Evolutionary conservation across 2,797 vertebrate genomes (phyloP), one percentile per base, ranked within the genome.

Genomic region (Benthosema pterotum): DNA sequence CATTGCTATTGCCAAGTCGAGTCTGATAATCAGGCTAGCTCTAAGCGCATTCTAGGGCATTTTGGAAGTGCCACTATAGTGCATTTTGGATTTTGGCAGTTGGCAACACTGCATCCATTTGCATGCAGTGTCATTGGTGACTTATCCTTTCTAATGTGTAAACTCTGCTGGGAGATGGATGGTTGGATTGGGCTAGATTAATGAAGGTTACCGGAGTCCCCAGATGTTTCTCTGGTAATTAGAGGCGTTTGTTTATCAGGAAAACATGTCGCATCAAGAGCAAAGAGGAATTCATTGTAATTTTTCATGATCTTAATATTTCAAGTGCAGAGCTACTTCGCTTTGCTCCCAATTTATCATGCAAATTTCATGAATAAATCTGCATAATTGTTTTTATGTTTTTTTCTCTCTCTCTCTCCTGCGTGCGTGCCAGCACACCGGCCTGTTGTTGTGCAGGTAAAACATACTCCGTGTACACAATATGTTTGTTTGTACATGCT

Each of bases 221-320:
- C 97, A 96, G 97, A 98, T 98, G 96, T 97, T 97, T 98, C 82
- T 90, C 92, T 94, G 91, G 95, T 97, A 98, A 99, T 99, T 98
- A 99, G 95, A 96, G 94, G 78, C 84, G 94, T 98, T 98, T 99
- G 96, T 98, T 99, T 98, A 98, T 97, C 95, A 95, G 87, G 82
- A 96, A 97, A 97, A 96, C 95, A 98, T 97, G 95, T 96, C 97
- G 95, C 95, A 98, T 96, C 95, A 96, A 98, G 95, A 96, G 95
- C 95, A 97, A 22, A 2, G 2, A 95, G 95, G 96, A 94, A 96
- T 97, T 97, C 95, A 95, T 97, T 95, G 95, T 96, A 97, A 98
- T 97, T 98, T 97, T 97, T 98, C 95, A 98, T 97, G 96, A 98
- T 98, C 95, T 97, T 97, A 98, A 98, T 97, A 97, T 98, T 97